Evolutionary conservation across 2,888 invertebrate genomes (phyloP).

Genomic region (Drosophila bunnanda): DNA sequence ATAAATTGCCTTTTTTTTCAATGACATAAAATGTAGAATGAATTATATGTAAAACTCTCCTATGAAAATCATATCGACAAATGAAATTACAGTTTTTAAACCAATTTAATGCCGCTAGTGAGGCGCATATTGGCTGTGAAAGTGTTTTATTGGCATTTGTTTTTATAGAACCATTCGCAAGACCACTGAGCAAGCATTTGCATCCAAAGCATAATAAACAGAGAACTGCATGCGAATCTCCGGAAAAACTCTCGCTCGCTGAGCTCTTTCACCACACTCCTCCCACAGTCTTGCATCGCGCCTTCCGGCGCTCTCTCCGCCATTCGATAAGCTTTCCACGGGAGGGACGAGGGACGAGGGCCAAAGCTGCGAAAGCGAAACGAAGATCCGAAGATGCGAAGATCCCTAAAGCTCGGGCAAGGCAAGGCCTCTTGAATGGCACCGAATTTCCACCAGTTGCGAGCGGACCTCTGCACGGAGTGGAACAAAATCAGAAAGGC

Average conservation of each 20-base stretch:
- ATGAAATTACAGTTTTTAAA: too few relatives aligned
- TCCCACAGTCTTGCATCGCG: constrained; percentile 37
- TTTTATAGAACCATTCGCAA: constrained; percentile 69
- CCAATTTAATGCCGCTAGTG: too few relatives aligned
- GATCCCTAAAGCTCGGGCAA: constrained; percentile 73
- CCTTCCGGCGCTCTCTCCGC: constrained; percentile 49
- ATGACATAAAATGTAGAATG: too few relatives aligned
- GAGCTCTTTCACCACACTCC: constrained; percentile 59
- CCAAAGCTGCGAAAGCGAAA: constrained; percentile 58
- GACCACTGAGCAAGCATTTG: constrained; percentile 56
- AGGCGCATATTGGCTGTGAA: too few relatives aligned
- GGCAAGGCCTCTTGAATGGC: constrained; percentile 64
- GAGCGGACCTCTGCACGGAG: constrained; percentile 85
- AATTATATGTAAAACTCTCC: too few relatives aligned
- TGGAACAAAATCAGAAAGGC: constrained; percentile 82
- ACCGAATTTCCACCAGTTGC: constrained; percentile 82
- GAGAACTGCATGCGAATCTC: constrained; percentile 60
- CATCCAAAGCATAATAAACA: constrained; percentile 57
- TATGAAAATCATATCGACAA: too few relatives aligned
- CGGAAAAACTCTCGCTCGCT: constrained; percentile 31
- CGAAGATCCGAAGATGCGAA: constrained; percentile 40
- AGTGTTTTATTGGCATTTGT: constrained; percentile 49
- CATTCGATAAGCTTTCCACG: constrained; percentile 54
- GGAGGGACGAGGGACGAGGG: neutral
- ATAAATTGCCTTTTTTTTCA: too few relatives aligned